Evolutionary conservation across 2,888 invertebrate species (phyloP).

Genomic region (Pomacea canaliculata): DNA sequence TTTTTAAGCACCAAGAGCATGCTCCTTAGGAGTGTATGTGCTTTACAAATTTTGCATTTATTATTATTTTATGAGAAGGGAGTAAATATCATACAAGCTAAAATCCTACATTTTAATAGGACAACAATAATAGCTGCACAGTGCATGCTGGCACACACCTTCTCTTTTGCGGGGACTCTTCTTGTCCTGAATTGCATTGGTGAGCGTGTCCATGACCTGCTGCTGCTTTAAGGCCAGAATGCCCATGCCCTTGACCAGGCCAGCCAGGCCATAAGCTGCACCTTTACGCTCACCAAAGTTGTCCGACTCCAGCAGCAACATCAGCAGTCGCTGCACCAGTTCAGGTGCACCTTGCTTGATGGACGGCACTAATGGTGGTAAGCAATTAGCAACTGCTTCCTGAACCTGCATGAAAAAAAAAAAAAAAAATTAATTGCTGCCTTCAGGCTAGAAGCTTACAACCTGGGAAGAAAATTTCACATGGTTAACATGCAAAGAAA

Average conservation of each 20-base stretch:
- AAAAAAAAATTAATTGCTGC: not conserved
- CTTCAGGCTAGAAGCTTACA: too few relatives aligned
- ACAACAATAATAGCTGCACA: too few relatives aligned
- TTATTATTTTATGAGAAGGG: too few relatives aligned
- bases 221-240: conserved; percentile 94
- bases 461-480: too few relatives aligned
- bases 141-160: conserved; percentile 72
- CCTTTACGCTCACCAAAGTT: conserved; percentile 74
- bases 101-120: too few relatives aligned
- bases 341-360: conserved; percentile 91
- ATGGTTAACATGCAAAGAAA: too few relatives aligned
- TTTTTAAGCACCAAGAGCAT: too few relatives aligned
- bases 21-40: too few relatives aligned
- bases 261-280: conserved; percentile 97
- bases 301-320: conserved; percentile 65
- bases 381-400: conserved; percentile 95
- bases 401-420: conserved; percentile 79
- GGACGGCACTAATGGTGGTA: conserved; percentile 92
- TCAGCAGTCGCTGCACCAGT: conserved; percentile 84
- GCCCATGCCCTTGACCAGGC: conserved; percentile 94
- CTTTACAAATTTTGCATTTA: too few relatives aligned
- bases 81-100: not conserved
- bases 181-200: conserved; percentile 95
- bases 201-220: conserved; percentile 94
- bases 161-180: conserved; percentile 94